These are phyloP conservation scores for Phortica variegata DNA, from an alignment of 1,140 invertebrate genomes.

Conservation along the genomic window DNA sequence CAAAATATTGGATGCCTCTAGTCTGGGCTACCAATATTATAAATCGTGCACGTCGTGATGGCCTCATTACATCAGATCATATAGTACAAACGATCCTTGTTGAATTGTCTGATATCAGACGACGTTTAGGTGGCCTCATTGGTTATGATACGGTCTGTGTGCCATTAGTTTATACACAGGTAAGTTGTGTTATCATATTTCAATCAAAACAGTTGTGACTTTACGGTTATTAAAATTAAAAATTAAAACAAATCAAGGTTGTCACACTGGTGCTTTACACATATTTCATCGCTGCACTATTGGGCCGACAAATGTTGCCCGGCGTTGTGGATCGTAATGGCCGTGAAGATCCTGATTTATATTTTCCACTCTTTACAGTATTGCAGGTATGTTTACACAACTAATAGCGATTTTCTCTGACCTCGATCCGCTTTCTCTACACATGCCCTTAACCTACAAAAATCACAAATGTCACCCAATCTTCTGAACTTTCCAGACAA, in stretches of 20 bases:
- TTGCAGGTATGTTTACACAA: slow-evolving; percentile 80
- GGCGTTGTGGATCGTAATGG: slow-evolving; percentile 58
- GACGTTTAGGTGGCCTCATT: slow-evolving; percentile 76
- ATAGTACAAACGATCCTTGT: slow-evolving; percentile 82
- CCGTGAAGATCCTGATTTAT: slow-evolving; percentile 74
- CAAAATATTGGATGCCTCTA: slow-evolving; percentile 90
- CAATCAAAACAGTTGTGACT: slow-evolving; percentile 5
- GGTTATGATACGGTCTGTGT: slow-evolving; percentile 97
- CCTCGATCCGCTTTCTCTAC: too few relatives aligned
- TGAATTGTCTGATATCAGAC: slow-evolving; percentile 80
- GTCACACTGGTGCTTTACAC: slow-evolving; percentile 88
- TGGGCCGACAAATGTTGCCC: slow-evolving; percentile 79
- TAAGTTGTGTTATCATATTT: too few relatives aligned
- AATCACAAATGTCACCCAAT: too few relatives aligned
- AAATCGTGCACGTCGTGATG: slow-evolving; percentile 78
- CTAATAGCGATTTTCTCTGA: too few relatives aligned
- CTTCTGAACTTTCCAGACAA: too few relatives aligned
- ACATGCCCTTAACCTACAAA: too few relatives aligned
- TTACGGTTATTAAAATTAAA: background rate
- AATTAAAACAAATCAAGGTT: slow-evolving; percentile 67
- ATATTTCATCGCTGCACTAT: slow-evolving; percentile 85
- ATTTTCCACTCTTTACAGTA: slow-evolving; percentile 89
- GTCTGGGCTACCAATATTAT: slow-evolving; percentile 91
- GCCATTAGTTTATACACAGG: slow-evolving; percentile 97
- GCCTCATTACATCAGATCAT: slow-evolving; percentile 79